Conservation (phyloP, 2,797 vertebrate genomes). For the Hyperoplus immaculatus region DNA sequence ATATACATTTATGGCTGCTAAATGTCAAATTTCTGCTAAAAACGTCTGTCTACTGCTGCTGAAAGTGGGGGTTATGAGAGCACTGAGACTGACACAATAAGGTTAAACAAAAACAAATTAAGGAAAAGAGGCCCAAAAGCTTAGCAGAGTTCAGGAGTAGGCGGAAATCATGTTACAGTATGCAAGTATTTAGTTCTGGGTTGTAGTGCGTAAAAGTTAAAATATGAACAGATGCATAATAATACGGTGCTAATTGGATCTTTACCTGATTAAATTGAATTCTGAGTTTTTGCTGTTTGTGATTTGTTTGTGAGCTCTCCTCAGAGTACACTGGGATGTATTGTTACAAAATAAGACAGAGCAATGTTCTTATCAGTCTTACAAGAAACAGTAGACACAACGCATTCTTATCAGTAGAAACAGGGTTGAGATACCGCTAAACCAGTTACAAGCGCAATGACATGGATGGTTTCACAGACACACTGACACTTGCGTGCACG, state of each 20-base stretch:
- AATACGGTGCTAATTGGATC: not conserved
- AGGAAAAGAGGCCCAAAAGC: not conserved
- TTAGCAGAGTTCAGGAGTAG: not conserved
- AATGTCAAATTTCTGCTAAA: not conserved
- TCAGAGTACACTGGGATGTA: not conserved
- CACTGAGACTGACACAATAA: not conserved
- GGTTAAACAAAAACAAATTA: not conserved
- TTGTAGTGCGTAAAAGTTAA: not conserved
- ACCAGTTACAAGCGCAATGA: slow-evolving; percentile 65
- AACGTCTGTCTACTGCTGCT: not conserved
- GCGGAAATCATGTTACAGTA: not conserved
- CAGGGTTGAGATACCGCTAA: slow-evolving; percentile 61
- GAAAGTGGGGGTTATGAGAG: too few relatives aligned
- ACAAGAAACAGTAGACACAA: slow-evolving; percentile 43
- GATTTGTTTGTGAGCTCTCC: not conserved
- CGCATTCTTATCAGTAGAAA: slow-evolving; percentile 58
- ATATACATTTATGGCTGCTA: not conserved
- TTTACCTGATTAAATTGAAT: too few relatives aligned
- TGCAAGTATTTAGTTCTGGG: too few relatives aligned
- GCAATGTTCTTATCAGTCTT: slow-evolving; percentile 43
- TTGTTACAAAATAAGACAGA: slow-evolving; percentile 9
- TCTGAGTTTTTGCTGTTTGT: not conserved
- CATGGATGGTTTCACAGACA: slow-evolving; percentile 38
- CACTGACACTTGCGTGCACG: slow-evolving; percentile 7
- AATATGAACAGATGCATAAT: not conserved